Evolutionary conservation across 1,140 invertebrate species (phyloP).

Genomic region (Drosophila pseudoananassae): DNA sequence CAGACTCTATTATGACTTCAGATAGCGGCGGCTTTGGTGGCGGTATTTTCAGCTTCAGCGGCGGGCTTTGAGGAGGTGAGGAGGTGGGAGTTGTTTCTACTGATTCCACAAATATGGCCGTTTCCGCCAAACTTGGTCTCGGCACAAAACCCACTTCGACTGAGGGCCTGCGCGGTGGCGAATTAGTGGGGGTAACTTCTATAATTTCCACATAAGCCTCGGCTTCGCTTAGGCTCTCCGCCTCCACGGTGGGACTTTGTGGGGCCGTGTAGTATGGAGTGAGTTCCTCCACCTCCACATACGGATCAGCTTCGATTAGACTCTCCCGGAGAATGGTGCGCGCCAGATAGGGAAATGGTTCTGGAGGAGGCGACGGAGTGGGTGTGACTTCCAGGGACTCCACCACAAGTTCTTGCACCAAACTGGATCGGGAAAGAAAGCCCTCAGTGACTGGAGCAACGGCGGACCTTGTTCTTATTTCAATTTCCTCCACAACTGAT

Average conservation of each 20-base stretch:
- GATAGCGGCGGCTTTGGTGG: background rate
- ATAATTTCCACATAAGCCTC: conserved; percentile 33
- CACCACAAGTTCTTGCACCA: conserved; percentile 29
- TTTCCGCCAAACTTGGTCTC: conserved; percentile 30
- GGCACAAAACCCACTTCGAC: conserved; percentile 6
- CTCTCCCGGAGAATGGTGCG: conserved; percentile 15
- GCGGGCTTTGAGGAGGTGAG: conserved; percentile 27
- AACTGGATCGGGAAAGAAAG: conserved; percentile 13
- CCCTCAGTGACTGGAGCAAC: conserved; percentile 2
- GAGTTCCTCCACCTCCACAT: conserved; percentile 27
- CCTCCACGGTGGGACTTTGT: conserved; percentile 27
- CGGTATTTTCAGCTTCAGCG: conserved; percentile 9
- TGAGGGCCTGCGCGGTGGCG: background rate
- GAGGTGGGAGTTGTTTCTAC: conserved; percentile 28
- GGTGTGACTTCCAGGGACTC: conserved; percentile 37
- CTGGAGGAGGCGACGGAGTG: conserved; percentile 26
- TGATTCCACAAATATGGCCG: conserved; percentile 21
- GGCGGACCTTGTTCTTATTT: background rate
- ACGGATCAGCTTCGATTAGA: conserved; percentile 15
- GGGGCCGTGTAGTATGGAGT: conserved; percentile 25
- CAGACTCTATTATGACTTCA: conserved; percentile 30
- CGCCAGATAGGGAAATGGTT: conserved; percentile 18
- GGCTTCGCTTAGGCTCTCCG: conserved; percentile 9
- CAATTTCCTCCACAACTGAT: conserved; percentile 26
- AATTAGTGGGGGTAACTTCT: conserved; percentile 23